Percentiles rank a stretch among this genome's conserved stretches.
phyloP scores from a whole-genome alignment of 2,797 vertebrate genomes.

The Sebastes oblongus region DNA sequence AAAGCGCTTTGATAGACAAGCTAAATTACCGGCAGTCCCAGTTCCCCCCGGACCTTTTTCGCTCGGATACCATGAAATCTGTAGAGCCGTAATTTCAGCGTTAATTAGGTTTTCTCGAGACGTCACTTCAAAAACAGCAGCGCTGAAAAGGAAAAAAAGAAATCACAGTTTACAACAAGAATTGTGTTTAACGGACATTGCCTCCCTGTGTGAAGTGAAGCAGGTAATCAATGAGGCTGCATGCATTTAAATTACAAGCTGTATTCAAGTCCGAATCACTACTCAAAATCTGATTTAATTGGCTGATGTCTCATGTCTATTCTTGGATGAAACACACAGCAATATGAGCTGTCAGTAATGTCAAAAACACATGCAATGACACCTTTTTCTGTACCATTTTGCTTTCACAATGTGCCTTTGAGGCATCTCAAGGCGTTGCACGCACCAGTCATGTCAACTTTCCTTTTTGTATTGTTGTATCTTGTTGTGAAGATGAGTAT shows the following conservation, averaged over 20 bases:
- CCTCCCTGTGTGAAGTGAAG: background rate
- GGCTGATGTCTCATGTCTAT: background rate
- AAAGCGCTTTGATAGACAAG: constrained; percentile 59
- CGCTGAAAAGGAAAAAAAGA: background rate
- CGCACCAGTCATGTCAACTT: background rate
- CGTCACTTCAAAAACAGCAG: constrained; percentile 8
- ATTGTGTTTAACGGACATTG: background rate
- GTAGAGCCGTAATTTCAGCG: background rate
- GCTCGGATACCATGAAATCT: constrained; percentile 7
- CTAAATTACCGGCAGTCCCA: constrained; percentile 36
- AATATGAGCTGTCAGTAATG: background rate
- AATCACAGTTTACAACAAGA: background rate
- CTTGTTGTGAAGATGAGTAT: background rate
- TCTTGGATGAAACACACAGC: background rate
- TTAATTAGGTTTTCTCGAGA: constrained; percentile 24
- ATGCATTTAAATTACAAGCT: background rate
- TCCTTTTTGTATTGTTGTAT: background rate
- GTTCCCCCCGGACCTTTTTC: background rate
- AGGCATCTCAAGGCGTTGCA: background rate
- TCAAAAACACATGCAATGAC: background rate
- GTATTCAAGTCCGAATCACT: background rate
- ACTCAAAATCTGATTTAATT: background rate
- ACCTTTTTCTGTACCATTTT: background rate
- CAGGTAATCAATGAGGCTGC: background rate
- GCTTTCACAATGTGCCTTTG: background rate